Percentiles rank a stretch among this genome's conserved stretches.
Conservation (phyloP, 2,888 invertebrate genomes). For the Pediacus dermestoides region DNA sequence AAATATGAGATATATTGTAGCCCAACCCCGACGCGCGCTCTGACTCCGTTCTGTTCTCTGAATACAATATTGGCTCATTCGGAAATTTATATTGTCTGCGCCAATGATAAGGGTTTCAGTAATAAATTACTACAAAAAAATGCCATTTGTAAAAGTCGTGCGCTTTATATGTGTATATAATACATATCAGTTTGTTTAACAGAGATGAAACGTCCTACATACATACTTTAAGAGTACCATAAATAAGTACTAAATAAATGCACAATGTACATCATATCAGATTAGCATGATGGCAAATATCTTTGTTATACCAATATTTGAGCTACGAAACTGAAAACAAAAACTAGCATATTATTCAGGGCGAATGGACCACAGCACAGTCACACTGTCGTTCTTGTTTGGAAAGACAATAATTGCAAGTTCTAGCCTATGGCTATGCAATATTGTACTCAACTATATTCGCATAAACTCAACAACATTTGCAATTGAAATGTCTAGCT, state of each 20-base stretch:
- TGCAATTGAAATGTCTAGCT: neutral
- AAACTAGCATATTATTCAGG: too few species aligned
- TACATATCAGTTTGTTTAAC: slow-evolving; percentile 23
- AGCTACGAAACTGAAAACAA: too few species aligned
- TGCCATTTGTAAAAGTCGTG: slow-evolving; percentile 45
- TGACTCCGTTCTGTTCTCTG: slow-evolving; percentile 33
- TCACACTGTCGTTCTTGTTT: too few species aligned
- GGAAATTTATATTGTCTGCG: slow-evolving; percentile 48
- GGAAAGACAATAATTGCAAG: slow-evolving; percentile 4
- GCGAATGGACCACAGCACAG: too few species aligned
- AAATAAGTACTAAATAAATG: too few species aligned
- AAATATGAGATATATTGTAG: slow-evolving; percentile 47
- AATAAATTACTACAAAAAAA: slow-evolving; percentile 46
- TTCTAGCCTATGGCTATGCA: neutral
- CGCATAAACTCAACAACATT: too few species aligned
- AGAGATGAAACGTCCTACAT: too few species aligned
- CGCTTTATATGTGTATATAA: slow-evolving; percentile 25
- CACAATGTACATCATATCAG: too few species aligned
- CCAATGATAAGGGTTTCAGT: slow-evolving; percentile 46
- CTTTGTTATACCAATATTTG: too few species aligned
- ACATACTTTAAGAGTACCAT: too few species aligned
- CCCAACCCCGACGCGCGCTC: slow-evolving; percentile 34
- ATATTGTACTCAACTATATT: neutral
- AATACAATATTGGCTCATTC: slow-evolving; percentile 47
- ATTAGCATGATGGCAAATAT: too few species aligned